Evolutionary conservation across 2,113 vertebrate species (phyloP), one percentile per base, ranked within the genome.

Genomic region (Saccopteryx leptura): DNA sequence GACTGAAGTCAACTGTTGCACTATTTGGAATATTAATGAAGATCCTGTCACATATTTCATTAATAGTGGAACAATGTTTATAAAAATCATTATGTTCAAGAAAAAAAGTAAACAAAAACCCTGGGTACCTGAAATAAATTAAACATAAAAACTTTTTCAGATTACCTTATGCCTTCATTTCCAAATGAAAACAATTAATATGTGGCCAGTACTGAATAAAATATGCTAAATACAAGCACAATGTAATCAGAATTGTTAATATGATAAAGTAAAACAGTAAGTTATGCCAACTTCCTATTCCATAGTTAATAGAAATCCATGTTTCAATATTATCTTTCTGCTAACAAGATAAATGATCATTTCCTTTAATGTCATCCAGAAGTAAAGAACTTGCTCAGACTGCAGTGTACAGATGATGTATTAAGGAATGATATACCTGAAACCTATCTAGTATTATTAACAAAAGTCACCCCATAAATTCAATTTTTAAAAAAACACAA

Each of bases 1-100:
- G 95, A 95, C 50, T 83, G 54, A 98, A 98, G 95, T 80, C 83
- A 96, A 86, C 83, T 93, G 31, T 80, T 94, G 33, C 83, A 48
- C 93, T 58, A 19, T 83, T 52, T 85, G 81, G 96, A 98, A 93
- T 98, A 90, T 83, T 98, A 97, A 96, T 91, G 93, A 94, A 87
- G 23, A 91, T 61, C 83, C 1, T 98, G 89, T 93, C 96, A 97
- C 28, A 93, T 96, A 96, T 76, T 89, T 89, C 94, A 97, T 97
- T 82, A 94, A 95, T 72, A 63, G 93, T 96, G 60, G 80, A 94
- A 83, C 58, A 52, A 88, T 94, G 83, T 72, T 92, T 95, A 78
- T 79, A 86, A 96, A 96, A 96, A 75, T 74, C 31, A 76, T 61
- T 82, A 82, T 31, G 33, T 65, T 95, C 84, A 84, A 82, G 80